These are phyloP conservation scores for Noctua pronuba DNA, from an alignment of 2,888 invertebrate genomes.

Conservation along the genomic window DNA sequence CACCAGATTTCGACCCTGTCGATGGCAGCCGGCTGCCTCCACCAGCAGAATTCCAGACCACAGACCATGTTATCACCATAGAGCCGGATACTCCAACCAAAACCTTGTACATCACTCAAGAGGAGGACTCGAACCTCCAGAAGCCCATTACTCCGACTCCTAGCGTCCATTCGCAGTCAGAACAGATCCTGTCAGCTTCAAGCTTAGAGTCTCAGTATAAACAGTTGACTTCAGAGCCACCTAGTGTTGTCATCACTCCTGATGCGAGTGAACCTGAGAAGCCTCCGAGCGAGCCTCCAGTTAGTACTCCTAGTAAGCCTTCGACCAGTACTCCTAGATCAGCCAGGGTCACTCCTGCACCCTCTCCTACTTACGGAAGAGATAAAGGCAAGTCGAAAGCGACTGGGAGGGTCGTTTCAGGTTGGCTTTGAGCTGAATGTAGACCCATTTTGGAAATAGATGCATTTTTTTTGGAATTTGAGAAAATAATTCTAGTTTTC, in stretches of 20 bases:
- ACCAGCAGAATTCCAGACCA: conserved; percentile 76
- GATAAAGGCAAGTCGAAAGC: conserved; percentile 93
- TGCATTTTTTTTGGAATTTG: neutral
- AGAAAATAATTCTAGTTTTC: conserved; percentile 10
- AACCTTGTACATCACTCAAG: conserved; percentile 80
- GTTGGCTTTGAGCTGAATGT: conserved; percentile 90
- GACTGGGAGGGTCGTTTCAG: conserved; percentile 93
- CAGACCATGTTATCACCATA: conserved; percentile 80
- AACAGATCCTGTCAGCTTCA: conserved; percentile 84
- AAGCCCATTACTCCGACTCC: conserved; percentile 84
- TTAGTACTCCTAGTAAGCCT: conserved; percentile 33
- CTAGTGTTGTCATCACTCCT: conserved; percentile 56
- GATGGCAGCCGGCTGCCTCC: conserved; percentile 73
- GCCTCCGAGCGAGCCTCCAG: conserved; percentile 52
- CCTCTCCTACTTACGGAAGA: conserved; percentile 80
- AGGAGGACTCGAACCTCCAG: conserved; percentile 80
- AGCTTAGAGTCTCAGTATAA: conserved; percentile 79
- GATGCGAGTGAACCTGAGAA: conserved; percentile 47
- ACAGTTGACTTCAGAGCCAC: conserved; percentile 63
- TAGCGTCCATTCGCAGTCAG: conserved; percentile 74
- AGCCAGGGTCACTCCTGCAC: conserved; percentile 82
- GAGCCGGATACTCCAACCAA: conserved; percentile 81
- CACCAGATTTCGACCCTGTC: conserved; percentile 75
- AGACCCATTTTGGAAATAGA: neutral
- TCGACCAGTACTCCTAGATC: conserved; percentile 71